Evolutionary conservation across 2,113 vertebrate genomes (phyloP).

Genomic region (Macroglossus sobrinus): DNA sequence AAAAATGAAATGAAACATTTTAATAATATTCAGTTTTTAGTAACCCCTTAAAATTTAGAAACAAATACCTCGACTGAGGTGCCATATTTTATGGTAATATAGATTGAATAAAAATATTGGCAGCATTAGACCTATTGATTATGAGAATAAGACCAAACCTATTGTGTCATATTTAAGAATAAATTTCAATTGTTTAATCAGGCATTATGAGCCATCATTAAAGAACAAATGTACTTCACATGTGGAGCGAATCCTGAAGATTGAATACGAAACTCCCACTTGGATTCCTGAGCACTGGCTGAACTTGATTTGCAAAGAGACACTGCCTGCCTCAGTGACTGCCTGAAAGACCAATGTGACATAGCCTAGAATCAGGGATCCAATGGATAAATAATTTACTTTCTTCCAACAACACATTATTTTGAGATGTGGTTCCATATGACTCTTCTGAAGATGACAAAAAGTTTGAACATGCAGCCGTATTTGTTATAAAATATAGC

Average conservation of each 20-base stretch:
- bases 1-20: background rate
- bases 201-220: background rate
- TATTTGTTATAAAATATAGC: background rate
- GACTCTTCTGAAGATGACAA: background rate
- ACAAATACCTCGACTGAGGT: background rate
- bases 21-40: background rate
- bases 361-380: background rate
- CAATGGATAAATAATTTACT: background rate
- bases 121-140: background rate
- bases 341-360: background rate
- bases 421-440: background rate
- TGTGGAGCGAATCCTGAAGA: background rate
- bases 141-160: background rate
- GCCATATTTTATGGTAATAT: background rate
- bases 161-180: background rate
- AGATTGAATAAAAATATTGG: background rate
- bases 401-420: background rate
- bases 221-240: background rate
- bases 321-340: background rate
- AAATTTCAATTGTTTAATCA: background rate
- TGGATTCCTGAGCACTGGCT: background rate
- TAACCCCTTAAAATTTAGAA: background rate
- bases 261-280: background rate
- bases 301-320: background rate
- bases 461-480: background rate